These are phyloP conservation scores for Limenitis camilla DNA, from an alignment of 2,888 invertebrate genomes.

Conservation along the genomic window DNA sequence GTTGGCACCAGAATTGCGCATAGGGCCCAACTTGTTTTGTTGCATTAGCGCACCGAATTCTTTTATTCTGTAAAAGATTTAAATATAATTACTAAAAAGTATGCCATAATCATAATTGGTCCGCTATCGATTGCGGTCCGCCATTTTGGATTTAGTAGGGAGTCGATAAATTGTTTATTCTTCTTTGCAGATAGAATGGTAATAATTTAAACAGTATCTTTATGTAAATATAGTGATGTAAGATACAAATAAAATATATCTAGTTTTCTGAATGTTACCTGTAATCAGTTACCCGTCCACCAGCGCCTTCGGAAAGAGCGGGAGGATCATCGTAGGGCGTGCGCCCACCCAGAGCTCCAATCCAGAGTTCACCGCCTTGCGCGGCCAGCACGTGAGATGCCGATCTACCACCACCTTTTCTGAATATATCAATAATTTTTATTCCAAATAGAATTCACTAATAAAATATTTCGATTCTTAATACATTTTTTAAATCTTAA, in stretches of 20 bases:
- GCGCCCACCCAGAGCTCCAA: constrained; percentile 91
- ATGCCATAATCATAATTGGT: too few species aligned
- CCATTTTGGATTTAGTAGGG: too few species aligned
- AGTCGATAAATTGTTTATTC: too few species aligned
- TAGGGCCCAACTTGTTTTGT: constrained; percentile 84
- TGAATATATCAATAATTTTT: constrained; percentile 23
- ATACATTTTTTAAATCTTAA: too few species aligned
- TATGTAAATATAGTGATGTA: too few species aligned
- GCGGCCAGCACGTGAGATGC: constrained; percentile 95
- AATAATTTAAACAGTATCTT: too few species aligned
- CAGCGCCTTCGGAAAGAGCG: constrained; percentile 94
- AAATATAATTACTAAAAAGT: neutral
- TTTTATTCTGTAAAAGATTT: constrained; percentile 64
- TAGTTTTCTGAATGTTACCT: constrained; percentile 46
- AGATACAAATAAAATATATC: too few species aligned
- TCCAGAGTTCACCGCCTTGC: constrained; percentile 96
- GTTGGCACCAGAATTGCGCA: constrained; percentile 76
- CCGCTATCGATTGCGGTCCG: too few species aligned
- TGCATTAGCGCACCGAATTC: constrained; percentile 94
- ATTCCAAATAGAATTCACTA: neutral
- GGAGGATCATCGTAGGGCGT: constrained; percentile 95
- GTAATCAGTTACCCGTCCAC: constrained; percentile 95
- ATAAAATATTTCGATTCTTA: too few species aligned
- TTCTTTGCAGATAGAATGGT: too few species aligned
- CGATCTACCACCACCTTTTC: constrained; percentile 87